Base-by-base conservation (phyloP, 2,113 vertebrate species). In the Lathamus discolor region DNA sequence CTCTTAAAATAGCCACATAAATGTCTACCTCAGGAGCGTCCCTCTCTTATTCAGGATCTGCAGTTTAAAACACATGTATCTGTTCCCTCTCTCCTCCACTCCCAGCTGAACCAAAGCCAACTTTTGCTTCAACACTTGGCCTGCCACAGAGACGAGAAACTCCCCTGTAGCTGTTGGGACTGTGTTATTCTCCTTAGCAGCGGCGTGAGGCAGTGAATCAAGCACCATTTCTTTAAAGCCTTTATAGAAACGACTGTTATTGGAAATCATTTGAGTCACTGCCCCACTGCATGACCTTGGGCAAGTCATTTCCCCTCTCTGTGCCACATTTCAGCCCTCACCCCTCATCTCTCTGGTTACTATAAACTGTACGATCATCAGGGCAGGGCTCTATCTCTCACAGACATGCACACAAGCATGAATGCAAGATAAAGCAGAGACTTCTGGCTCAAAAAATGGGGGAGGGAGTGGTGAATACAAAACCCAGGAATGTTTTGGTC, bases 181-280 rank as follows among this genome's bases (percentile, higher is more conserved):
- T 0, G 0, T 17, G n/a, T 52, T 49, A 4, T 15, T 78, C 80
- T 69, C 63, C 7, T 1, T 72, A 64, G 81, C 78, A 82, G 77
- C 69, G 33, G 43, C 2, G 3, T 2, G 10, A 49, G 74, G n/a
- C 75, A 35, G 43, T 39, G 94, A 95, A 63, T 83, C 8, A 64
- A 73, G 43, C 44, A n/a, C 15, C 9, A 1, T 90, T 86, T 66
- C 62, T 83, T 73, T 76, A 59, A 64, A 88, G 55, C 49, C 72
- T 66, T 70, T 86, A 41, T 48, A 90, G 68, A 62, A 95, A 74
- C 7, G 25, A 68, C 48, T 72, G 80, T 73, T 96, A 69, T 52
- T 95, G 92, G 86, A 81, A 97, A 88, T 63, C 3, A 2, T 44
- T 93, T 90, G 83, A 94, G 83, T 94, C 95, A 94, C 18, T 96